phyloP scores from a whole-genome alignment of 2,113 vertebrate species.

The Pelobates fuscus region DNA sequence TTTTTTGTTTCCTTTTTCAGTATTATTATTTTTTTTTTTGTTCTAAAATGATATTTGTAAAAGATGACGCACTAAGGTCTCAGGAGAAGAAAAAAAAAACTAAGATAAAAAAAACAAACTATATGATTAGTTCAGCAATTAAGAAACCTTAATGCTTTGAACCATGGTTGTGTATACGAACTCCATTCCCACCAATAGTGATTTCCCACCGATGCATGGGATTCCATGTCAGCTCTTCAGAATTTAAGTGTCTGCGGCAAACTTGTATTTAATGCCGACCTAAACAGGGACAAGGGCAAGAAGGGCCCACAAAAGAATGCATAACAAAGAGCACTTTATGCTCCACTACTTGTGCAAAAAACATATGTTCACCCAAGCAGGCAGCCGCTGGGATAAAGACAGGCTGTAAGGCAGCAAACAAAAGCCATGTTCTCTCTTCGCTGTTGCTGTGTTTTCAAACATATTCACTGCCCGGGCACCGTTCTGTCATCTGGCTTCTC shows the following conservation, averaged over 20 bases:
- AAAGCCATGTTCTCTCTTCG: constrained; percentile 73
- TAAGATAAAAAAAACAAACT: too few species aligned
- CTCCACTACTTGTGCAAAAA: constrained; percentile 88
- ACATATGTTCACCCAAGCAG: constrained; percentile 91
- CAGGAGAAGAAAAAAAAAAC: too few species aligned
- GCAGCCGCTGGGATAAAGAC: constrained; percentile 79
- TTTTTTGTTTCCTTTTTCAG: too few species aligned
- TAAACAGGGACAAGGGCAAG: constrained; percentile 57
- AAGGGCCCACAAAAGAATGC: constrained; percentile 76
- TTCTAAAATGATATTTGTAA: too few species aligned
- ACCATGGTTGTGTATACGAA: constrained; percentile 37
- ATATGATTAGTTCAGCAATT: constrained; percentile 3
- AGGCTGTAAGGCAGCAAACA: constrained; percentile 78
- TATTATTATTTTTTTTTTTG: too few species aligned
- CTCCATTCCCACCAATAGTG: constrained; percentile 52
- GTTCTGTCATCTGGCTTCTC: constrained; percentile 80
- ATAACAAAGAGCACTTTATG: constrained; percentile 87
- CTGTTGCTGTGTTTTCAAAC: constrained; percentile 84
- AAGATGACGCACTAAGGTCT: too few species aligned
- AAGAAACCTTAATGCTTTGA: constrained; percentile 12
- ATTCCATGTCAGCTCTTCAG: constrained; percentile 56
- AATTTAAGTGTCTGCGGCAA: constrained; percentile 57
- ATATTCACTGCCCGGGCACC: constrained; percentile 81
- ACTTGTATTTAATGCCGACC: constrained; percentile 64
- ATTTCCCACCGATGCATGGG: constrained; percentile 57